Conservation (phyloP, 2,797 vertebrate genomes). For the Tachyglossus aculeatus region DNA sequence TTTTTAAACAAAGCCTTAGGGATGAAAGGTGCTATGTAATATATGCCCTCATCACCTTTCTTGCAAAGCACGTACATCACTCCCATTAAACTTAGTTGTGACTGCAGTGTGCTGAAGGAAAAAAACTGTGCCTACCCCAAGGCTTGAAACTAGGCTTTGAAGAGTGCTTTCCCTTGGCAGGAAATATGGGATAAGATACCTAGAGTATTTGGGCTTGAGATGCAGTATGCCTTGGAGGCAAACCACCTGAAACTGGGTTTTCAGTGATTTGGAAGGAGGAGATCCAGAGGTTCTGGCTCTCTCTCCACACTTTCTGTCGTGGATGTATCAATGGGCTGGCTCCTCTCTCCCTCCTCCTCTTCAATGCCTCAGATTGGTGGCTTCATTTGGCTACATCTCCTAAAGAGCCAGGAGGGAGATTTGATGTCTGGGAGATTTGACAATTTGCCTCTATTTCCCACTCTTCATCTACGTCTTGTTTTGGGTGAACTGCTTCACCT, state of each 20-base stretch:
- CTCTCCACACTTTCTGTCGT: neutral
- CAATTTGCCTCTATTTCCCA: neutral
- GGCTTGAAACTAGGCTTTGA: conserved; percentile 9
- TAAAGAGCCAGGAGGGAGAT: no score
- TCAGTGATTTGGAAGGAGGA: neutral
- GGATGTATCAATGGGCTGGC: no score
- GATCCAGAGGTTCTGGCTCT: neutral
- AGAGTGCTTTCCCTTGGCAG: conserved; percentile 21
- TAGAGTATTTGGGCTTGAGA: neutral
- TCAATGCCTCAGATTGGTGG: neutral
- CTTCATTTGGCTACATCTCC: no score
- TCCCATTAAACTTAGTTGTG: conserved; percentile 5
- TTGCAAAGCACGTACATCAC: neutral
- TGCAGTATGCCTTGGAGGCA: neutral
- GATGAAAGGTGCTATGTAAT: conserved; percentile 3
- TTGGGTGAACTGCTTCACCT: neutral
- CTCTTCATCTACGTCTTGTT: neutral
- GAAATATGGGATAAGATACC: neutral
- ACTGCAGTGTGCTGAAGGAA: conserved; percentile 1
- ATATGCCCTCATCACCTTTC: neutral
- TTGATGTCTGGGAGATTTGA: no score
- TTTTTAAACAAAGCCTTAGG: conserved; percentile 2
- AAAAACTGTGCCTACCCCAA: conserved; percentile 11
- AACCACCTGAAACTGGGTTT: neutral
- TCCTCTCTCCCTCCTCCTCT: neutral